Conservation (phyloP, 2,797 vertebrate genomes). For the Salarias fasciatus region DNA sequence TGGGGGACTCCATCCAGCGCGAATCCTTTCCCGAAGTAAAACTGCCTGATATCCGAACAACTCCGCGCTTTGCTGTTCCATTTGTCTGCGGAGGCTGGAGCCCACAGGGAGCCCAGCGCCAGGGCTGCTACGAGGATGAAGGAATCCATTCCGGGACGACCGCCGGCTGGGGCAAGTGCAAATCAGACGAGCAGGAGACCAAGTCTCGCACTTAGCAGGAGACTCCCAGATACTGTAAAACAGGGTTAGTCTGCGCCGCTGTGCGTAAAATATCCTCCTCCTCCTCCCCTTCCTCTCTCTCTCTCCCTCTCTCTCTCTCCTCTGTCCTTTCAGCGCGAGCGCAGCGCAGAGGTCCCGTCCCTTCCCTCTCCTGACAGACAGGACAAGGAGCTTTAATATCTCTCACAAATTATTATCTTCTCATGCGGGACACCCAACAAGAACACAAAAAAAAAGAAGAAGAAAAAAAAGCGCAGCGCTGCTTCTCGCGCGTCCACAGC, state of each 20-base stretch:
- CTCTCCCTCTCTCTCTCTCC: conserved; percentile 33
- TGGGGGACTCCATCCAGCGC: conserved; percentile 87
- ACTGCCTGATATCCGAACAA: conserved; percentile 91
- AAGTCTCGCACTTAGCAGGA: too few relatives aligned
- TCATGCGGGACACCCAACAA: conserved; percentile 6
- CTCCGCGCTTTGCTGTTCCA: conserved; percentile 87
- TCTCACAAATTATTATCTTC: conserved; percentile 11
- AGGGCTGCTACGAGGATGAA: conserved; percentile 71
- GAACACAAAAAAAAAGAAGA: too few relatives aligned
- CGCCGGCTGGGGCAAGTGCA: conserved; percentile 60
- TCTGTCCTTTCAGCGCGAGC: conserved; percentile 37
- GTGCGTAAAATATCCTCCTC: conserved; percentile 65
- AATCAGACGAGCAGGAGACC: conserved; percentile 54
- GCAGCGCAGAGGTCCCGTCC: conserved; percentile 50
- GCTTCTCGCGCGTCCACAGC: too few relatives aligned
- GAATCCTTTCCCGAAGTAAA: conserved; percentile 92
- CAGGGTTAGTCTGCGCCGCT: conserved; percentile 37
- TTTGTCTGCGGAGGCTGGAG: conserved; percentile 77
- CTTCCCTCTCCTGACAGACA: conserved; percentile 13
- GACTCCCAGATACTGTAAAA: conserved; percentile 39
- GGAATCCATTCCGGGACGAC: conserved; percentile 84
- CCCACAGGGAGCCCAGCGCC: conserved; percentile 78
- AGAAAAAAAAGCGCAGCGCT: too few relatives aligned
- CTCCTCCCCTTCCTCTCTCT: conserved; percentile 22
- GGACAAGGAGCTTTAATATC: conserved; percentile 25